These are phyloP conservation scores for Thalassaphorura encarpata DNA, from an alignment of 1,140 invertebrate species.

Conservation along the genomic window DNA sequence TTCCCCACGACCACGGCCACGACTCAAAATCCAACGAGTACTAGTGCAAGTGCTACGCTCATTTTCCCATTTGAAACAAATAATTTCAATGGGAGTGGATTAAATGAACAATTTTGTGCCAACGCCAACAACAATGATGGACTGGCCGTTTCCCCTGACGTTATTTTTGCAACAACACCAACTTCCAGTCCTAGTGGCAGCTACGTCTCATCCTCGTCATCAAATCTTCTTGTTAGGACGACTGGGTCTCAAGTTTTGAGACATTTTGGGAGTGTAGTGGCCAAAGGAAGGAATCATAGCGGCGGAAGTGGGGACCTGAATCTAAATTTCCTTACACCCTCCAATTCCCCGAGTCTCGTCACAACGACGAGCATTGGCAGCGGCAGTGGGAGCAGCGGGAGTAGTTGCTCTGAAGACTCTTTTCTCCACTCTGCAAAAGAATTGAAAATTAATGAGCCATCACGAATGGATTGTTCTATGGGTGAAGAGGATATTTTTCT, in stretches of 20 bases:
- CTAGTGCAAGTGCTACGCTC: conserved; percentile 2
- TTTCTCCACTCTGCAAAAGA: conserved; percentile 23
- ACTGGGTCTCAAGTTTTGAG: too few relatives aligned
- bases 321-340: conserved; percentile 26
- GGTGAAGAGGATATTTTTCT: conserved; percentile 24
- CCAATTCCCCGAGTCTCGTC: conserved; percentile 21
- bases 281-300: background rate
- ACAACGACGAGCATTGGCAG: background rate
- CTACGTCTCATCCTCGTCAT: too few relatives aligned
- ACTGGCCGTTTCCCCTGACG: too few relatives aligned
- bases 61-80: background rate
- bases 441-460: conserved; percentile 29
- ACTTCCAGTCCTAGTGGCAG: too few relatives aligned
- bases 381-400: too few relatives aligned
- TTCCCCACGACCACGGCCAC: conserved; percentile 9
- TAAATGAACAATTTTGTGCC: too few relatives aligned
- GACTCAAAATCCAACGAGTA: conserved; percentile 3
- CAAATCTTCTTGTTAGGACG: too few relatives aligned
- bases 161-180: too few relatives aligned
- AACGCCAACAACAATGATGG: too few relatives aligned
- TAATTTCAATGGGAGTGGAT: too few relatives aligned
- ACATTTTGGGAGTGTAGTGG: too few relatives aligned
- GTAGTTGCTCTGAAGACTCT: conserved; percentile 1
- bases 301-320: background rate
- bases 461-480: conserved; percentile 22